A percentile compares a stretch with the other conserved stretches of the same genome.
Evolutionary conservation across 1,140 invertebrate species (phyloP).

Genomic region (Papilio dardanus): DNA sequence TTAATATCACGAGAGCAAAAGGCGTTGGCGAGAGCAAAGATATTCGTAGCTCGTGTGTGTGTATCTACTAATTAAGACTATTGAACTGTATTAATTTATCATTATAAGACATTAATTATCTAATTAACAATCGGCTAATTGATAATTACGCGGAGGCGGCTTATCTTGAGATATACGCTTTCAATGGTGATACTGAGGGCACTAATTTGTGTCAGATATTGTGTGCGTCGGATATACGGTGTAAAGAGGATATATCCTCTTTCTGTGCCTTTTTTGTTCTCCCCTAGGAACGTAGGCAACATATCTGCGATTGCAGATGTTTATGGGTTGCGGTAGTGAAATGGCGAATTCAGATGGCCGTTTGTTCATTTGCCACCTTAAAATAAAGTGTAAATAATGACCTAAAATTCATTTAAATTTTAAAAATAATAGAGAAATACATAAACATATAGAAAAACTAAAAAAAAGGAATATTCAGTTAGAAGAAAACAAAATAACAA

Average conservation of each 20-base stretch:
- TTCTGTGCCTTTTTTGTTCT: too few species aligned
- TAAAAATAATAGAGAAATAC: too few species aligned
- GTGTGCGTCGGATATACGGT: conserved; percentile 1
- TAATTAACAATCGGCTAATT: conserved; percentile 38
- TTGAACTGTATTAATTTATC: conserved; percentile 32
- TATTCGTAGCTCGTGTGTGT: not conserved
- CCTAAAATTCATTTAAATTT: not conserved
- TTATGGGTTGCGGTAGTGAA: too few species aligned
- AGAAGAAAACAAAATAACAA: conserved; percentile 23
- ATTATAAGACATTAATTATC: conserved; percentile 36
- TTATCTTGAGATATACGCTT: conserved; percentile 32
- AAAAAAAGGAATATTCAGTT: conserved; percentile 5
- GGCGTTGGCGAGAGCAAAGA: too few species aligned
- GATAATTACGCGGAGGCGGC: conserved; percentile 31
- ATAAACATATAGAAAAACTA: not conserved
- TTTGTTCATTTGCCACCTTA: too few species aligned
- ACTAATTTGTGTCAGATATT: conserved; percentile 14
- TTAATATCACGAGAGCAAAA: not conserved
- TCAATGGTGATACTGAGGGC: conserved; percentile 5
- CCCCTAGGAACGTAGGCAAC: too few species aligned
- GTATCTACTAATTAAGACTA: conserved; percentile 6
- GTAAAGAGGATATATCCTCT: too few species aligned
- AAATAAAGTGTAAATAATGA: too few species aligned
- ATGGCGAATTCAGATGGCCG: too few species aligned
- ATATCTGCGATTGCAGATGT: too few species aligned